Conservation (phyloP, 2,888 invertebrate species). For the Watsonalla binaria region DNA sequence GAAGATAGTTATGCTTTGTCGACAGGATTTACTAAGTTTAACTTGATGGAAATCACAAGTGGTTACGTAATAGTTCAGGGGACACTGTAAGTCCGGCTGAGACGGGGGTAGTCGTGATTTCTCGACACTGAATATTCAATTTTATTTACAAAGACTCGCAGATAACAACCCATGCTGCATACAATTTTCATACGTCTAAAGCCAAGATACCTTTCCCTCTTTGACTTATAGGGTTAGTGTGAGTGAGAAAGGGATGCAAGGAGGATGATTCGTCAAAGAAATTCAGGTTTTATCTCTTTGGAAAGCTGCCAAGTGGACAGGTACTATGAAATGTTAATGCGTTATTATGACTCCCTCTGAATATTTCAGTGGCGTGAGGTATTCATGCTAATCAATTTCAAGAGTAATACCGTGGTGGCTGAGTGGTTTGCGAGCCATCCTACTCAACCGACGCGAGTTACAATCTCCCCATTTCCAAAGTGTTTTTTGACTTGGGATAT, state of each 20-base stretch:
- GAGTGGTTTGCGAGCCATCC: no score
- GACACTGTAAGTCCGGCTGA: constrained; percentile 35
- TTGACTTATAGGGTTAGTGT: background rate
- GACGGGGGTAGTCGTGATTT: constrained; percentile 61
- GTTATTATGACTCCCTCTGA: constrained; percentile 28
- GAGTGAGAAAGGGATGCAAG: constrained; percentile 25
- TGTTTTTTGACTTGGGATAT: no score
- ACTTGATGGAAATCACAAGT: constrained; percentile 5
- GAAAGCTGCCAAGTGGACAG: constrained; percentile 46
- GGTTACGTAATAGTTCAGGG: constrained; percentile 29
- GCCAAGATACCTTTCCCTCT: constrained; percentile 18
- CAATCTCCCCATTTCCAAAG: no score
- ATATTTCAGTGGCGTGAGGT: constrained; percentile 11
- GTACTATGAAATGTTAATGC: constrained; percentile 48
- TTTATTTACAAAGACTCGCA: constrained; percentile 65
- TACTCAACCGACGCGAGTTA: no score
- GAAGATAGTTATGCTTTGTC: no score
- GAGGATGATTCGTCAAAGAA: constrained; percentile 44
- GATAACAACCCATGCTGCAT: constrained; percentile 47
- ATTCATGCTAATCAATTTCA: background rate
- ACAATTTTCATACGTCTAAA: constrained; percentile 51
- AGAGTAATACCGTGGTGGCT: background rate
- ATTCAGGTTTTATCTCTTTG: constrained; percentile 35
- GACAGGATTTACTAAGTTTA: no score
- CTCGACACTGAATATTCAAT: constrained; percentile 71